Conservation (phyloP, 2,888 invertebrate species). For the Ashinkailepas kermadecensis region DNA sequence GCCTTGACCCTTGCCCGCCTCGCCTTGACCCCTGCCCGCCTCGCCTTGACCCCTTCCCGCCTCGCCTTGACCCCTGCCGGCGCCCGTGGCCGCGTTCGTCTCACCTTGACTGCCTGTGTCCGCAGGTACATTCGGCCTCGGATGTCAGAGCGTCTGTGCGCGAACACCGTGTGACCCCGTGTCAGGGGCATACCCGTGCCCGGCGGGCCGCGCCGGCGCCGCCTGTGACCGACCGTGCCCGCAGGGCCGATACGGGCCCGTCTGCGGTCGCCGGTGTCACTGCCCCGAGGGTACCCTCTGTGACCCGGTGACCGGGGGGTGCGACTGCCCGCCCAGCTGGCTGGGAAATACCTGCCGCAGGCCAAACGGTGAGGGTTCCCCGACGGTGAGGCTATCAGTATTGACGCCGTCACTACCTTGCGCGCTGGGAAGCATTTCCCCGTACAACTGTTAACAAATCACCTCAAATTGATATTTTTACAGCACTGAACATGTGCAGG, state of each 20-base stretch:
- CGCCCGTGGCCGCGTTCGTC: not conserved
- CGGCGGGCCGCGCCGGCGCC: slow-evolving; percentile 40
- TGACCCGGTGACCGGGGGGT: slow-evolving; percentile 37
- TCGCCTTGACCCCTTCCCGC: too few relatives aligned
- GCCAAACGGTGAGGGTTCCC: not conserved
- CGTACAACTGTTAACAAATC: too few relatives aligned
- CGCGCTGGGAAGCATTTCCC: too few relatives aligned
- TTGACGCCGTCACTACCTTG: too few relatives aligned
- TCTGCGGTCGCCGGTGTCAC: slow-evolving; percentile 41
- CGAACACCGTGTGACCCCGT: not conserved
- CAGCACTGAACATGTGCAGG: too few relatives aligned
- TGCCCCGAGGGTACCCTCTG: slow-evolving; percentile 37
- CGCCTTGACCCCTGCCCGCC: too few relatives aligned
- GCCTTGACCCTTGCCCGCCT: too few relatives aligned
- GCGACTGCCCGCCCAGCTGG: slow-evolving; percentile 44
- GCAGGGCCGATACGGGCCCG: slow-evolving; percentile 45
- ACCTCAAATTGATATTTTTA: too few relatives aligned
- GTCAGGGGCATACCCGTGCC: slow-evolving; percentile 24
- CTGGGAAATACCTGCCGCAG: slow-evolving; percentile 42
- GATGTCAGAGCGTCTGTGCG: not conserved
- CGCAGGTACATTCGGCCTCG: not conserved
- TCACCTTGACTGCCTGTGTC: not conserved
- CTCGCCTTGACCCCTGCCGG: not conserved
- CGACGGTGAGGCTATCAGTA: too few relatives aligned
- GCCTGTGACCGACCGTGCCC: slow-evolving; percentile 37